Percentiles rank a stretch among this genome's conserved stretches.
These are phyloP conservation scores for Genyomyrus donnyi DNA, from an alignment of 2,113 vertebrate species.

Conservation along the genomic window DNA sequence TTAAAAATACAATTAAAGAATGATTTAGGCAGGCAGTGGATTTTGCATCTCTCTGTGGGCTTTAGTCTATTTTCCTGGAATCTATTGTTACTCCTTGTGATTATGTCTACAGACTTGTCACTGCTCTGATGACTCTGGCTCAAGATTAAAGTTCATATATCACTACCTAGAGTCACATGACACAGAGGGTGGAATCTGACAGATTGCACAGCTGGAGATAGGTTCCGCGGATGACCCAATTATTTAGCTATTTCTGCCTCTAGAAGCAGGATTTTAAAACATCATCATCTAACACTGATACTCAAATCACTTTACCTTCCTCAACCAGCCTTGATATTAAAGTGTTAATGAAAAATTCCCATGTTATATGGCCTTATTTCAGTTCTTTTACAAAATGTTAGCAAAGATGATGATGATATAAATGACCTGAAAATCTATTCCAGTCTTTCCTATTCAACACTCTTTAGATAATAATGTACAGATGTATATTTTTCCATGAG, in stretches of 20 bases:
- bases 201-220: background rate
- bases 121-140: background rate
- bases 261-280: background rate
- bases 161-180: background rate
- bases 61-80: background rate
- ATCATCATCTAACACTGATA: background rate
- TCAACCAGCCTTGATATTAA: background rate
- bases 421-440: background rate
- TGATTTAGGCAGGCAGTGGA: background rate
- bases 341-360: background rate
- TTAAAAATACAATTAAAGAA: background rate
- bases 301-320: background rate
- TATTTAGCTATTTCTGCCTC: background rate
- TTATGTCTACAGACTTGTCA: background rate
- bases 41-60: background rate
- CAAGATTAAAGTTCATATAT: background rate
- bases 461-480: background rate
- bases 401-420: background rate
- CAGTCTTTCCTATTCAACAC: background rate
- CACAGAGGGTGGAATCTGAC: background rate
- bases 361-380: background rate
- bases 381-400: background rate
- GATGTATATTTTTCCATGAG: background rate
- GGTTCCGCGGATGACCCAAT: background rate
- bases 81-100: background rate